A percentile compares a stretch with the other conserved stretches of the same genome.
These are phyloP conservation scores for Sula dactylatra DNA, from an alignment of 2,113 vertebrate species.

Conservation along the genomic window DNA sequence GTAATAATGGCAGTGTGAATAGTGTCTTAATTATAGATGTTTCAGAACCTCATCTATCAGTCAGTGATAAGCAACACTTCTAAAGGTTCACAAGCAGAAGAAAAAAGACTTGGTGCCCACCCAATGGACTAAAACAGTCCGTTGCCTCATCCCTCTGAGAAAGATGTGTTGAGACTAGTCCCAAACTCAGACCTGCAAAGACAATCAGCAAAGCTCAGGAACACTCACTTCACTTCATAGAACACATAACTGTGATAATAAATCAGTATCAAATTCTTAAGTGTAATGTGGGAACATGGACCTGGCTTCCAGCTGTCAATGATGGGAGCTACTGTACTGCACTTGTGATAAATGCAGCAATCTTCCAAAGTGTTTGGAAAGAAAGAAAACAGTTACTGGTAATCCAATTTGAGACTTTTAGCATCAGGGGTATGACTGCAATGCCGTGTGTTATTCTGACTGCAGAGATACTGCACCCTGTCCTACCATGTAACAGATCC, in stretches of 20 bases:
- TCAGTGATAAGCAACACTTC: background rate
- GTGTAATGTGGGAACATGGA: fast-evolving
- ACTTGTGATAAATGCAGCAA: background rate
- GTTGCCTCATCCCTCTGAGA: background rate
- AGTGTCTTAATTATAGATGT: background rate
- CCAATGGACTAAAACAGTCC: background rate
- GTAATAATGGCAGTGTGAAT: background rate
- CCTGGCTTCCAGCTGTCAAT: background rate
- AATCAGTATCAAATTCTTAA: background rate
- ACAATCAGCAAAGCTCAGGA: background rate
- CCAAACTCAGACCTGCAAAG: background rate
- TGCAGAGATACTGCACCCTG: background rate
- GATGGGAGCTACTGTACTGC: background rate
- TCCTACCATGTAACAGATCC: background rate
- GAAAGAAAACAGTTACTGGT: background rate
- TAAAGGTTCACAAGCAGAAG: background rate
- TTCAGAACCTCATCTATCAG: background rate
- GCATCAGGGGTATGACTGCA: background rate
- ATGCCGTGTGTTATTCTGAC: fast-evolving
- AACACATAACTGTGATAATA: background rate
- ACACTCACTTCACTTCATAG: background rate
- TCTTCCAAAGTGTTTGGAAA: background rate
- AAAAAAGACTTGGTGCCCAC: too few relatives aligned
- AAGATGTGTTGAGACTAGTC: background rate
- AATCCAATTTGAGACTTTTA: background rate